phyloP scores from a whole-genome alignment of 2,888 invertebrate genomes.

The Eugnorisma glareosa region DNA sequence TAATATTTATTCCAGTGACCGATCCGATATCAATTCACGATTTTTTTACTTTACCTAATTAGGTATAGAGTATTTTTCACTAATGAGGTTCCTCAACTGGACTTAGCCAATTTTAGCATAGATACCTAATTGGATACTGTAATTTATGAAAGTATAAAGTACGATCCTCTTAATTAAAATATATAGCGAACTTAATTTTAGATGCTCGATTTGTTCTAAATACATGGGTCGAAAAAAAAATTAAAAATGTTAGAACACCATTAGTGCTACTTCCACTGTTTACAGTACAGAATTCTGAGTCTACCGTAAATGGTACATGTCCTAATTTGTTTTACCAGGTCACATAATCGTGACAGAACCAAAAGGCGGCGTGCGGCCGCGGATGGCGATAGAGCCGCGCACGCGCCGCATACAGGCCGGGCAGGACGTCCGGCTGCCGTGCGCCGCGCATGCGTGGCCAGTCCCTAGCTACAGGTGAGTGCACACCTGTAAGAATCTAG shows the following conservation, averaged over 20 bases:
- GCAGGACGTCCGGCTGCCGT: conserved; percentile 94
- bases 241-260: neutral
- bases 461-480: conserved; percentile 94
- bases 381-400: conserved; percentile 93
- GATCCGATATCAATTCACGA: neutral
- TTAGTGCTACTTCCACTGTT: neutral
- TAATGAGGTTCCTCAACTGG: neutral
- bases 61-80: neutral
- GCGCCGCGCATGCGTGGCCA: conserved; percentile 95
- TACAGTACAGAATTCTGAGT: no score
- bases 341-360: conserved; percentile 94
- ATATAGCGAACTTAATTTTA: neutral
- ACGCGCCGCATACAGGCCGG: conserved; percentile 93
- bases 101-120: neutral
- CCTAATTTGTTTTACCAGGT: conserved; percentile 79
- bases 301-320: neutral
- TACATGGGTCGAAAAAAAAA: neutral
- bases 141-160: neutral
- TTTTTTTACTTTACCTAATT: neutral
- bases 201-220: neutral
- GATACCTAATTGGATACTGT: neutral
- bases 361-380: conserved; percentile 94
- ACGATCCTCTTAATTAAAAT: neutral
- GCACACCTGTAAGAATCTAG: neutral
- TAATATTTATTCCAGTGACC: neutral